Evolutionary conservation across 1,140 invertebrate species (phyloP).

Genomic region (Lucilia sericata): DNA sequence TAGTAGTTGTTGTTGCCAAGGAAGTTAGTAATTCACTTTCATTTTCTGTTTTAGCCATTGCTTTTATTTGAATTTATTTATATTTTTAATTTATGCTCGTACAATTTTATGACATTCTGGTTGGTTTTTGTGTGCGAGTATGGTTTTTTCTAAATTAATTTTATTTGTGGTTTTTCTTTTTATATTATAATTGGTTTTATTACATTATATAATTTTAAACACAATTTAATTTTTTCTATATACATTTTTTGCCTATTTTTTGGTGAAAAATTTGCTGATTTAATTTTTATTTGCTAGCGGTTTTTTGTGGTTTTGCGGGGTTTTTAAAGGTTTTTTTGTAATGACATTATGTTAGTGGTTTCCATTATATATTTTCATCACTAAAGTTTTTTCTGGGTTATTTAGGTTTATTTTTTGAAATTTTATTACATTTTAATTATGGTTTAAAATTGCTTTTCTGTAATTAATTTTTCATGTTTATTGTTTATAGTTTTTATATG

Average conservation of each 20-base stretch:
- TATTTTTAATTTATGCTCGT: not conserved
- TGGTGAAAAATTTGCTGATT: not conserved
- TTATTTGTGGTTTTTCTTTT: slow-evolving; percentile 26
- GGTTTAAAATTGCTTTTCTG: slow-evolving; percentile 31
- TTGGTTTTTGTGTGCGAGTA: not conserved
- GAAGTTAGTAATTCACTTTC: slow-evolving; percentile 38
- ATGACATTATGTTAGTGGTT: not conserved
- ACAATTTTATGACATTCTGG: not conserved
- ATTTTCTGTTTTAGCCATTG: slow-evolving; percentile 7
- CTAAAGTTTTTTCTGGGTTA: no score
- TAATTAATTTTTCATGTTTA: slow-evolving; percentile 35
- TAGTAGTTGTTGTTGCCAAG: not conserved
- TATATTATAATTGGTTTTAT: slow-evolving; percentile 18
- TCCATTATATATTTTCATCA: slow-evolving; percentile 9
- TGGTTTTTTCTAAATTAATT: not conserved
- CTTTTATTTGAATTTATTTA: not conserved
- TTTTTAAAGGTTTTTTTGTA: not conserved
- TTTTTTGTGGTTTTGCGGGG: not conserved
- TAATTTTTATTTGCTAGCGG: slow-evolving; percentile 27
- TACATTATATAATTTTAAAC: slow-evolving; percentile 6
- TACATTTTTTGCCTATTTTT: not conserved
- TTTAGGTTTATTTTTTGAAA: not conserved
- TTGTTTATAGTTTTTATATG: not conserved
- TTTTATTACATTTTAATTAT: slow-evolving; percentile 42
- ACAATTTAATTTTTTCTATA: not conserved